phyloP scores from a whole-genome alignment of 1,140 invertebrate species.

The Pachypeltis micranthus region DNA sequence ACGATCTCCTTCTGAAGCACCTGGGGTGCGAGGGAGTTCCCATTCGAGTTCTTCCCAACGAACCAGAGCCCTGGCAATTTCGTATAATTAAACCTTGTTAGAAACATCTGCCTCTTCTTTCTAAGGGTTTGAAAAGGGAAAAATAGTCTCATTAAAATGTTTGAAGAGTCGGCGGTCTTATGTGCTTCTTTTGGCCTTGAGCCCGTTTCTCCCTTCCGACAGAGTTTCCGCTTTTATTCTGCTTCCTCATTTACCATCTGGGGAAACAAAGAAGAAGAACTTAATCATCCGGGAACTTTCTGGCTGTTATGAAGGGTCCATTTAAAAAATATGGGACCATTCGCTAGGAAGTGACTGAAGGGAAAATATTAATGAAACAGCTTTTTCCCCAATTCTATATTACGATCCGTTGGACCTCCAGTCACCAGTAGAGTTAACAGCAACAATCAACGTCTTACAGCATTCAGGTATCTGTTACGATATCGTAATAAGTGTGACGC shows the following conservation, averaged over 20 bases:
- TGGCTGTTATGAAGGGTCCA: no score
- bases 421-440: no score
- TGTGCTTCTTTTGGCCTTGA: not conserved
- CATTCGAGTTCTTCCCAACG: not conserved
- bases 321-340: no score
- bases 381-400: no score
- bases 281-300: no score
- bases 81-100: constrained; percentile 10
- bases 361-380: no score
- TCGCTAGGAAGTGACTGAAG: no score
- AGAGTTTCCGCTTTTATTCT: not conserved
- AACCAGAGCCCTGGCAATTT: not conserved
- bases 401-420: no score
- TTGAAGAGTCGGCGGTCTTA: constrained; percentile 1
- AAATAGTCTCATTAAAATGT: constrained; percentile 7
- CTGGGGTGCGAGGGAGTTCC: not conserved
- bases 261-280: no score
- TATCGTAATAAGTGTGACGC: no score
- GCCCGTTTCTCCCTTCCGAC: not conserved
- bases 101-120: constrained; percentile 3
- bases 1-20: not conserved
- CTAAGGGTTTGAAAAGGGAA: not conserved
- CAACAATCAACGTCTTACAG: no score
- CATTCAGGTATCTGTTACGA: no score
- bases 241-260: not conserved